Base-by-base conservation (phyloP, 2,113 vertebrate species). In the Bungarus multicinctus region DNA sequence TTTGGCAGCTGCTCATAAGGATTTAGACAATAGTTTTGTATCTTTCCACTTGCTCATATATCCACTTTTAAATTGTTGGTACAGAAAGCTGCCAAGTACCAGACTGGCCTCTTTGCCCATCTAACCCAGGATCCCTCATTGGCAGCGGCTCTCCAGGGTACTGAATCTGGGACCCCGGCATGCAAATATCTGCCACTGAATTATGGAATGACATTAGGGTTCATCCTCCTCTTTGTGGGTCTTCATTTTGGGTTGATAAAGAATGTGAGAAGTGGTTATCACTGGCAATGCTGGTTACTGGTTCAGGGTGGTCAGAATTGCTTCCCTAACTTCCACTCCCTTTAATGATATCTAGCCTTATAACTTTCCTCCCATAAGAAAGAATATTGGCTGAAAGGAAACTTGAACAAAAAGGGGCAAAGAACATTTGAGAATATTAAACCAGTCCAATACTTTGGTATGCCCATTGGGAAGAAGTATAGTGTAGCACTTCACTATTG, bases 381-480 rank as follows among this genome's bases (percentile, higher is more conserved):
- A 53, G 30, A 90, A 53, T 90, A 81, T 3, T 34, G 34, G 4
- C 43, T 89, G 18, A 50, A 74, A 34, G 53, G 50, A 90, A 89
- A 74, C 9, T 50, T 30, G n/a, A 18, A 4, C 53, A 91, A 55
- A 54, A 53, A 16, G 34, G 85, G 14, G 22, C 34, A 85, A 52
- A 85, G 69, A 55, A 85, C 14, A 30, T 18, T 43, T 43, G 74
- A 57, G 47, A 4, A 50, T 30, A 39, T 87, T 47, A 58, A 60
- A 23, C 4, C n/a, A 52, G 53, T 7, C 45, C 3, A 74, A 53
- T 85, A 23, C 90, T 58, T 95, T 93, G 96, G 58, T 92, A 94
- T 92, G 89, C 91, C 94, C 27, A 23, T 23, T 11, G 1, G 74
- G 53, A 53, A 27, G 55, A 54, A n/a, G 11, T 14, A 60, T 85